Base-by-base conservation (phyloP, 2,888 invertebrate species). In the Muscina levida region DNA sequence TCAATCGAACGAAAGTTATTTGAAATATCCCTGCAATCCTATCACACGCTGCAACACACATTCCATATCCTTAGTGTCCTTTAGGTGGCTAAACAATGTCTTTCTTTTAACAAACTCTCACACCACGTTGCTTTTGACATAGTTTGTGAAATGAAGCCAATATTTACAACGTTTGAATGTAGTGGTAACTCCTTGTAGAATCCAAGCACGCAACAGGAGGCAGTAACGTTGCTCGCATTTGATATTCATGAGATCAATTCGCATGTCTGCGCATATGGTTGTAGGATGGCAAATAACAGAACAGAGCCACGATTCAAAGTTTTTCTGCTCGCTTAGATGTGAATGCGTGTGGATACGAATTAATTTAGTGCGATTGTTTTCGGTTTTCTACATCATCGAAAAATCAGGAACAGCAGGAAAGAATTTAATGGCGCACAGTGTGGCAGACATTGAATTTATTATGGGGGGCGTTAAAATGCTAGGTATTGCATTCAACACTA, bases 171-270 rank as follows among this genome's bases (percentile, higher is more conserved):
- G 56, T 56, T 51, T 59, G 1, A 62, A n/a, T n/a, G n/a, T 3
- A 19, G 51, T 5, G 24, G 57, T 15, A 22, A n/a, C 57, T 77
- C 42, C 22, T 81, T 77, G 48, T 56, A 46, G 51, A 81, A 74
- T 77, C 77, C 59, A 48, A 57, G 56, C 81, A 81, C 77, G 81
- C 74, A 81, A 77, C 77, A 57, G 74, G 24, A 68, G 68, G 65
- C 51, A 77, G 77, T 75, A 77, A 81, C 78, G 80, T 83, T 79
- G 71, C 8, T 8, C 8, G n/a, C n/a, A n/a, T 70, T 66, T 53
- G 72, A 81, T 75, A 81, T 82, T 81, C 75, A 83, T 82, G 79
- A 71, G 62, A 75, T 66, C 75, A 65, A 71, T 66, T 75, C 71
- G 44, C 44, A 57, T 67, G 53, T 48, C 10, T 71, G 59, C 19